These are phyloP conservation scores for Acanthisitta chloris DNA, from an alignment of 2,113 vertebrate genomes.

Conservation along the genomic window DNA sequence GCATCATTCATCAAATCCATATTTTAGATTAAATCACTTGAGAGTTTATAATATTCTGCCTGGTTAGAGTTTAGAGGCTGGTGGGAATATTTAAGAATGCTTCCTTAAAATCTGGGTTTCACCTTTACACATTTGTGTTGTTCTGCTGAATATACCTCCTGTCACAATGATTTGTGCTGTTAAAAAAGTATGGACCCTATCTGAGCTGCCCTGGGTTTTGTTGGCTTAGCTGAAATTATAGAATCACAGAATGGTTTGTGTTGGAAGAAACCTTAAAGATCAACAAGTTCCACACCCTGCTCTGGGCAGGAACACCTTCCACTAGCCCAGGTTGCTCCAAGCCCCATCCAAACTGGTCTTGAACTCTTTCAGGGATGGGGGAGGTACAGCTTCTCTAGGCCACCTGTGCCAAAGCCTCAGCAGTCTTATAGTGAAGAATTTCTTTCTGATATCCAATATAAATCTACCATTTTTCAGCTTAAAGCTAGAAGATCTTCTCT, in stretches of 20 bases:
- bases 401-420: background rate
- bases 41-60: background rate
- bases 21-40: background rate
- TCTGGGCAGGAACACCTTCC: background rate
- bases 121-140: background rate
- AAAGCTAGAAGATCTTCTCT: background rate
- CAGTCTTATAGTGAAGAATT: background rate
- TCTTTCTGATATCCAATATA: background rate
- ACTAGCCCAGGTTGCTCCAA: background rate
- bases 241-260: background rate
- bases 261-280: background rate
- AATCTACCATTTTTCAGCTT: background rate
- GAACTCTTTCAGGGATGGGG: background rate
- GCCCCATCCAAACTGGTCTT: background rate
- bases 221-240: background rate
- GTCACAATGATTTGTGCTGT: background rate
- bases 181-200: background rate
- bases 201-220: background rate
- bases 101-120: background rate
- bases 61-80: background rate
- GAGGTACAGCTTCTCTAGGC: background rate
- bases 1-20: background rate
- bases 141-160: background rate
- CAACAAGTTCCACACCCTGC: background rate
- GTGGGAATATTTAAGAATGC: background rate